Base-by-base conservation (phyloP, 2,113 vertebrate genomes). In the Myodes glareolus region DNA sequence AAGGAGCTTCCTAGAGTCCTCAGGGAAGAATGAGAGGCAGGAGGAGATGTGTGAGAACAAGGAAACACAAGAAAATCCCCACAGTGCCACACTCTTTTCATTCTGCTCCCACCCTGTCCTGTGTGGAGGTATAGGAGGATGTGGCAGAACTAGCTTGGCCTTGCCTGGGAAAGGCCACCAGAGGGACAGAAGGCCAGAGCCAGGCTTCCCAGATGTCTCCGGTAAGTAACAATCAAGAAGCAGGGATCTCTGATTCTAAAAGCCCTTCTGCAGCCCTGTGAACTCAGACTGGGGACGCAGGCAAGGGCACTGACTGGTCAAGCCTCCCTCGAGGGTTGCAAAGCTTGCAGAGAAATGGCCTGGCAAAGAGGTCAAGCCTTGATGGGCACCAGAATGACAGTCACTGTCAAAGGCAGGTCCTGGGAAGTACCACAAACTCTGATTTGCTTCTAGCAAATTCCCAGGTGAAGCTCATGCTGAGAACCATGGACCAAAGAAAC, bases 21-120 rank as follows among this genome's bases (percentile, higher is more conserved):
- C 33, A 4, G 16, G 27, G 68, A 82, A 36, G 42, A 63, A 21
- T 16, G 25, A 72, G 65, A 65, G 45, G 9, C 23, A 16, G 23
- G 63, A 70, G 27, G 63, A 58, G 16, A 16, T 52, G 14, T 10
- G 4, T 42, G 23, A 70, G 47, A 42, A 19, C 17, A 4, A 39
- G 42, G 39, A 55, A 16, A 42, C n/a, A 39, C 1, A 50, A 88
- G 61, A 86, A 36, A 55, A 29, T 17, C 14, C 45, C 36, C 17
- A 29, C 19, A 70, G n/a, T 50, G 25, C 17, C 31, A 13, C 9
- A 6, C 33, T 61, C n/a, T 70, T 52, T 45, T 94, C 68, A 52
- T 92, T 94, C 95, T 45, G 27, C 81, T 58, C n/a, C 88, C 65
- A 68, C 72, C 31, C n/a, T n/a, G 93, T n/a, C 14, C 31, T 16